Base-by-base conservation (phyloP, 2,113 vertebrate genomes). In the Baryphthengus martii region DNA sequence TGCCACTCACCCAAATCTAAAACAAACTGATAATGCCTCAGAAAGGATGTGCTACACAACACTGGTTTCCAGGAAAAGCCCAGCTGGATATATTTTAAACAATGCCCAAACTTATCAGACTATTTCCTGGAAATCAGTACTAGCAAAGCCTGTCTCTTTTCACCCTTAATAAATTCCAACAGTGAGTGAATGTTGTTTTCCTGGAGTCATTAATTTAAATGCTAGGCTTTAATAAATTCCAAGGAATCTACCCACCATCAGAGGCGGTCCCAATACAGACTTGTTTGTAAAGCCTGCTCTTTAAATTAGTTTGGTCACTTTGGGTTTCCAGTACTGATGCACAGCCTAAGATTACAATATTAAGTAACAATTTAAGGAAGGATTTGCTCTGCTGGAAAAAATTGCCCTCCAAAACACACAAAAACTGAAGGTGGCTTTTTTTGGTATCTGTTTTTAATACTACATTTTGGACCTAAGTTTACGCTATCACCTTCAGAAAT, bases 51-150 rank as follows among this genome's bases (percentile, higher is more conserved):
- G 58, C 85, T 89, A 73, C 86, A 92, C 29, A 83, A 85, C 83
- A 86, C 40, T 44, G 89, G 68, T 72, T 95, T 95, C 68, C 89
- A 96, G 80, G 92, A 95, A 95, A 93, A 86, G 94, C n/a, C 71
- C 39, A 80, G 53, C 37, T 89, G 45, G 39, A 45, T 55, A 16
- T n/a, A 82, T 89, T 95, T 93, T 85, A 62, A 96, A 93, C 80
- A 92, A 88, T 68, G 67, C 52, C 59, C 95, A 95, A 85, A 50
- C 37, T 7, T 26, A 70, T 28, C 19, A 88, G 77, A 68, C 70
- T 67, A 16, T 77, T 96, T 95, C 86, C 67, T 90, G 86, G 50
- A 96, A 91, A 95, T 74, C 63, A 28, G 31, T 74, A 85, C 58
- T 66, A 95, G 56, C 31, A 52, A 70, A 95, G 63, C 65, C 76